Base-by-base conservation (phyloP, 2,888 invertebrate genomes). In the Lasioglossum oenotherae region DNA sequence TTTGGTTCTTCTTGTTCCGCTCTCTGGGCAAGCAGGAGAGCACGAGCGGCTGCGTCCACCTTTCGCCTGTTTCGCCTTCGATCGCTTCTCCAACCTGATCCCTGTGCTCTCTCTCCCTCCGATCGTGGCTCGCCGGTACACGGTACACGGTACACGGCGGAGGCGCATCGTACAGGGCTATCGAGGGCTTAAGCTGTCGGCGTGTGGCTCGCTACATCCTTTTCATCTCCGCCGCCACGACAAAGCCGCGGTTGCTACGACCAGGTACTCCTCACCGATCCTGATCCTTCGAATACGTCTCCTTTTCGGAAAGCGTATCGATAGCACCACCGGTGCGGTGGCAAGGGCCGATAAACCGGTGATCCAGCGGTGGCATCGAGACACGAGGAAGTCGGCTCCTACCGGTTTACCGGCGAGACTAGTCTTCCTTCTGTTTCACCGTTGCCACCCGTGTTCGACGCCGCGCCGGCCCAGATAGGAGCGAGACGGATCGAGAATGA, bases 141-240 rank as follows among this genome's bases (percentile, higher is more conserved):
- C 60, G 27, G 60, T 60, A 60, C 60, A 60, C 60, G 78, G 82
- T 84, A 90, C 88, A 88, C 88, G 81, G 77, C 14, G 86, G 38
- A 81, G 85, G 84, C 89, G 80, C 81, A 81, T 84, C 85, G 89
- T 81, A 80, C 80, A 82, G 81, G 84, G 85, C 88, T 87, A 88
- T 90, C 82, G 83, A 91, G 87, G 88, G 75, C 72, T 88, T 86
- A 84, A 89, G 85, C 87, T 85, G 88, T 91, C 90, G 88, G 87
- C 91, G 90, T 91, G 91, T 90, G 91, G 88, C 91, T 90, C 85
- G 84, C 87, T 84, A 82, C 87, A 83, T 85, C 78, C 87, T 88
- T 91, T 91, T 90, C 87, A 89, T 90, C 87, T 89, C 74, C 75
- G 87, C 91, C 91, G 91, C 84, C 90, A 80, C 84, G 88, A 89